phyloP scores from a whole-genome alignment of 2,113 vertebrate species.

The Numenius arquata region DNA sequence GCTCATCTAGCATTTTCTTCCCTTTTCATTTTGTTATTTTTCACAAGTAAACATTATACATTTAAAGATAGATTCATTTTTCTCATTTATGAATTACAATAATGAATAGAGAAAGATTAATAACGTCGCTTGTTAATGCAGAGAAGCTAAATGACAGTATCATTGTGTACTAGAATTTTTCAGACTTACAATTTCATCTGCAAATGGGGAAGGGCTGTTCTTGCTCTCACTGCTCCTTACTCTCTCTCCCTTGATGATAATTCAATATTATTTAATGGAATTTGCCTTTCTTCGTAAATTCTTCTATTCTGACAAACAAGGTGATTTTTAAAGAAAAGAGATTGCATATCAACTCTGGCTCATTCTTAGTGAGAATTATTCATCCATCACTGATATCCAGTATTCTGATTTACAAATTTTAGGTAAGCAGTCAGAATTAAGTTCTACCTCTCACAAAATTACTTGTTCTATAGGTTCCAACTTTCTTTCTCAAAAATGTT shows the following conservation, averaged over 20 bases:
- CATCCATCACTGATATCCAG: background rate
- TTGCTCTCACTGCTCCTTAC: background rate
- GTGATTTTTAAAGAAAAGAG: background rate
- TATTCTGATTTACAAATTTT: background rate
- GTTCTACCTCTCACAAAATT: background rate
- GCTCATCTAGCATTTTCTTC: background rate
- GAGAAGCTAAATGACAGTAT: background rate
- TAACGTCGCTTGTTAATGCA: background rate
- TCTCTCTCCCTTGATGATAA: background rate
- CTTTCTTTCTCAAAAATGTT: background rate
- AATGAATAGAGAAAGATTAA: background rate
- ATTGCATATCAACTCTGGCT: background rate
- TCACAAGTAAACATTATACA: background rate
- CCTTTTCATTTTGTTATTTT: background rate
- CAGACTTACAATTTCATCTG: background rate
- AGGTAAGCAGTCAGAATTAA: background rate
- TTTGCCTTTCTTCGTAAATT: background rate
- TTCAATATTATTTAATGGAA: background rate
- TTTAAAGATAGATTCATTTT: background rate
- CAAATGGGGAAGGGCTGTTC: background rate
- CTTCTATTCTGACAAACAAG: background rate
- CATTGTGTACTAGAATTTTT: background rate
- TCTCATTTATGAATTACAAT: background rate
- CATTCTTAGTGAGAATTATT: background rate
- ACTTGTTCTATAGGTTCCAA: background rate